Evolutionary conservation across 2,113 vertebrate genomes (phyloP).

Genomic region (Calyptommatus sinebrachiatus): DNA sequence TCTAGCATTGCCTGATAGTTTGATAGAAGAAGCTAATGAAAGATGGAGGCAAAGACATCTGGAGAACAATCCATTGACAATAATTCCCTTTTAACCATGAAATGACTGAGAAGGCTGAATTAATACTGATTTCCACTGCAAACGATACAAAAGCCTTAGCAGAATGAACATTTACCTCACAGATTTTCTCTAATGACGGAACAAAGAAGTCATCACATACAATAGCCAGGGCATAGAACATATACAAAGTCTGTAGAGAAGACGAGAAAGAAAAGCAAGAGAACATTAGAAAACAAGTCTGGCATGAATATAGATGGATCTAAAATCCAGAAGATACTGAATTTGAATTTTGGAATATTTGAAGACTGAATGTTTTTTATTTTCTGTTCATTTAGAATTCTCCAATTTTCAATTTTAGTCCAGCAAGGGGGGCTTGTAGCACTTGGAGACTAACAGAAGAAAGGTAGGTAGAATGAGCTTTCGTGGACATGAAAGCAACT

Average conservation of each 20-base stretch:
- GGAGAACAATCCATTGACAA: not conserved
- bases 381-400: too few relatives aligned
- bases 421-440: too few relatives aligned
- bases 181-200: constrained; percentile 94
- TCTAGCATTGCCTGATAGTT: too few relatives aligned
- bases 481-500: too few relatives aligned
- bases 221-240: constrained; percentile 97
- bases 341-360: too few relatives aligned
- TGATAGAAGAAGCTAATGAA: too few relatives aligned
- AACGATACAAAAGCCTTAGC: not conserved
- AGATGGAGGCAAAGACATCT: not conserved
- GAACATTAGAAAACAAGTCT: constrained; percentile 10
- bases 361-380: too few relatives aligned
- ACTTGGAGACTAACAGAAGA: too few relatives aligned
- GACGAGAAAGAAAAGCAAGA: constrained; percentile 26
- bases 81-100: too few relatives aligned
- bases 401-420: too few relatives aligned
- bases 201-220: constrained; percentile 97
- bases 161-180: constrained; percentile 73
- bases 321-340: too few relatives aligned
- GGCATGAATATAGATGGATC: not conserved
- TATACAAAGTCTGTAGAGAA: constrained; percentile 86
- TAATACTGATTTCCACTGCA: not conserved
- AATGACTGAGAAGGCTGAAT: not conserved
- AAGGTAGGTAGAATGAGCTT: too few relatives aligned